Base-by-base conservation (phyloP, 2,888 invertebrate genomes). In the Caenorhabditis panamensis region DNA sequence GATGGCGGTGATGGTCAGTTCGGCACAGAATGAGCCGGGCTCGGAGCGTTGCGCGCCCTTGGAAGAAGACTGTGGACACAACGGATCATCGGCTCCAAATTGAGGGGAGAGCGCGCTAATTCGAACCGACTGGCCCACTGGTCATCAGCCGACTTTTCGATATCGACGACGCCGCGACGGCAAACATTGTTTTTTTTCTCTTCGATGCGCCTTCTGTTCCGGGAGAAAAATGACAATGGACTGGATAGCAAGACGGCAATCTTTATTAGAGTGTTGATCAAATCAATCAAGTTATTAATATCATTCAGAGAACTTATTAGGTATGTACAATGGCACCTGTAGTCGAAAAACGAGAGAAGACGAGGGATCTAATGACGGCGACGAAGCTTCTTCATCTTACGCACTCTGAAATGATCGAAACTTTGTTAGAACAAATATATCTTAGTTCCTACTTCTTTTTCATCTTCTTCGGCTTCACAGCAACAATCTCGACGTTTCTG, bases 271-370 rank as follows among this genome's bases (percentile, higher is more conserved):
- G 8, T 13, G 22, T 22, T 51, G 73, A 69, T 77, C 63, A 49
- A 26, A 78, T 71, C 69, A 77, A 56, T 49, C 20, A 24, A 26
- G 16, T 73, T 73, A 64, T 72, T 72, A 67, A 26, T 24, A 20
- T 31, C 31, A 31, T 31, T 41, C 41, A 41, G 41, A 41, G 41
- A 41, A 76, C 47, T 62, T 68, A 68, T 64, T 64, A 59, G 41
- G 51, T 59, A 69, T 68, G 51, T 68, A 69, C 63, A 77, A 78
- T 79, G 79, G 72, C 79, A 79, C 79, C 79, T 67, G 79, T 79
- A 66, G 66, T 41, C 47, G 58, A 53, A 37, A 24, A 37, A 26
- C 3, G 36, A 37, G 24, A 28, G 44, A 31, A 49, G 41, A 18
- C 5, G 13, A 31, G 6, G 20, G 31, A 18, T 53, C 53, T 54